Conservation (phyloP, 2,113 vertebrate genomes). For the Neofelis nebulosa region DNA sequence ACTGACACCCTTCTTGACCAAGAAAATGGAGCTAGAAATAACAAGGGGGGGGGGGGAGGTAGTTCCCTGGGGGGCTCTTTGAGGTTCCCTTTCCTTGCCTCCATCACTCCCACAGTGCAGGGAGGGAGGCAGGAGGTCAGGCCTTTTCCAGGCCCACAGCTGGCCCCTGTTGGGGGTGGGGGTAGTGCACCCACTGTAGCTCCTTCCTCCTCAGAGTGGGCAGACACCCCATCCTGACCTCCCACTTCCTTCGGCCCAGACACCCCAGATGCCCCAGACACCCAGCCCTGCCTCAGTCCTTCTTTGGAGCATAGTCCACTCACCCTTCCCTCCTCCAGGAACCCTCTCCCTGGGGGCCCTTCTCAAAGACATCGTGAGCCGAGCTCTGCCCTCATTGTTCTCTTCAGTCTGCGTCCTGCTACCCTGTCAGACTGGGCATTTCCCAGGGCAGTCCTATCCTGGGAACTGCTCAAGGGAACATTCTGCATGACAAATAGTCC, state of each 20-base stretch:
- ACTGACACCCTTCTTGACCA: conserved; percentile 79
- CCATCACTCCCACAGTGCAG: not conserved
- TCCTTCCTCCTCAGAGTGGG: not conserved
- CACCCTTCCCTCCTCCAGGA: not conserved
- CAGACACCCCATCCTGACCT: not conserved
- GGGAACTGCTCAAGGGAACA: not conserved
- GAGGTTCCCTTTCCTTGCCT: conserved; percentile 53
- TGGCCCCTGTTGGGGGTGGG: not conserved
- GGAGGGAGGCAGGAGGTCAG: conserved; percentile 16
- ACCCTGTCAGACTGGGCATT: not conserved
- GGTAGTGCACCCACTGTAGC: not conserved
- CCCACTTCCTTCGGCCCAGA: not conserved
- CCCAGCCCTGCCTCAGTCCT: not conserved
- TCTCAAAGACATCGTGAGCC: not conserved
- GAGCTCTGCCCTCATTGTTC: not conserved
- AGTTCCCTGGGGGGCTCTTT: conserved; percentile 44
- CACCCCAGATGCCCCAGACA: not conserved
- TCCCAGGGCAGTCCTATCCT: not conserved
- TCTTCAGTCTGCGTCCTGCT: not conserved
- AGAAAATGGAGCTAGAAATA: conserved; percentile 80
- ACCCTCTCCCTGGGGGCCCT: not conserved
- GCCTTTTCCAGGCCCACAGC: not conserved
- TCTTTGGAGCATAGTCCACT: not conserved
- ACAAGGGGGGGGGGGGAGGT: conserved; percentile 46
- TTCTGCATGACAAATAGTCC: not conserved